phyloP scores from a whole-genome alignment of 2,797 vertebrate species.

The Enteromius unitaeniatus region DNA sequence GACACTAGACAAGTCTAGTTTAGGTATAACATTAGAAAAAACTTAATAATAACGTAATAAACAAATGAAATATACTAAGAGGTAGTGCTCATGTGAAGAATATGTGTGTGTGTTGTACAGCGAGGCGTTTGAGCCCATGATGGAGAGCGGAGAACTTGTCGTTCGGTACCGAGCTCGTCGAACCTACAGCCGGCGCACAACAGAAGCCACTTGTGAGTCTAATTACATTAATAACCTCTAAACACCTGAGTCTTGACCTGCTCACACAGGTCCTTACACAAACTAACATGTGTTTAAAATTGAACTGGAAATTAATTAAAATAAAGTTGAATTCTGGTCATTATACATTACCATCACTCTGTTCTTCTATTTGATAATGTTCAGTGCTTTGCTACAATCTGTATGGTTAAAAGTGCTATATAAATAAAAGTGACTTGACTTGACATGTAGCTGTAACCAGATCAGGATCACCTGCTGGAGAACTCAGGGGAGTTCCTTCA shows the following conservation, averaged over 20 bases:
- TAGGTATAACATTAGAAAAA: neutral
- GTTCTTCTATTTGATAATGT: no score
- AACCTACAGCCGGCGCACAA: conserved; percentile 90
- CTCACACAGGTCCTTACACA: neutral
- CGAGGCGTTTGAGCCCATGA: conserved; percentile 88
- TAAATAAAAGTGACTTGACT: no score
- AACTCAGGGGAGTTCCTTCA: neutral
- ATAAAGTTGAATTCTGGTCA: no score
- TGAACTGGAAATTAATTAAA: no score
- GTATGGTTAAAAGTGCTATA: no score
- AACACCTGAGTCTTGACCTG: neutral
- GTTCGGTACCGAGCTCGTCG: conserved; percentile 88
- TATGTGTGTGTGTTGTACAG: conserved; percentile 66
- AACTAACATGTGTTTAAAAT: no score
- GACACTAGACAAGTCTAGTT: neutral
- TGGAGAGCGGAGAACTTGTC: conserved; percentile 90
- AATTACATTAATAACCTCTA: no score
- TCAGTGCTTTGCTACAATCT: no score
- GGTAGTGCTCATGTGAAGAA: conserved; percentile 18
- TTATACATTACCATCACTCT: no score
- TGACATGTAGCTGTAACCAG: neutral
- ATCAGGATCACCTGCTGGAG: neutral
- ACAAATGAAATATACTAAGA: neutral
- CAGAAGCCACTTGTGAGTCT: conserved; percentile 87
- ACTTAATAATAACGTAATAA: neutral